Base-by-base conservation (phyloP, 2,797 vertebrate genomes). In the Sebastes kiyomatsui region DNA sequence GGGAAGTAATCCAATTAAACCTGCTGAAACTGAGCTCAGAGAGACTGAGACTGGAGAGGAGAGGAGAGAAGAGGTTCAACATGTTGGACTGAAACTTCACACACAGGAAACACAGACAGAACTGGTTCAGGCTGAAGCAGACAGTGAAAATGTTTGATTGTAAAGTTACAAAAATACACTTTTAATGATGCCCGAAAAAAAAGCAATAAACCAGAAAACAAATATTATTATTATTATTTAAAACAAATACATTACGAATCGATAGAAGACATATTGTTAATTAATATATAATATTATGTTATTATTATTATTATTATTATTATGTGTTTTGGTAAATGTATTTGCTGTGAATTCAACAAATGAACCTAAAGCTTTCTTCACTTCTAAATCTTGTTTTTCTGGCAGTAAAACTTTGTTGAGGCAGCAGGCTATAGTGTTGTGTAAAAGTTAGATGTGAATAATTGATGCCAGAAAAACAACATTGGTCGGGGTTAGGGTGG, bases 401-500 rank as follows among this genome's bases (percentile, higher is more conserved):
- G 4, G 25, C n/a, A 27, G 67, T 38, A 49, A 49, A 92, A 91
- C 71, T 90, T 90, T 76, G 75, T 66, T n/a, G 66, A 42, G 55
- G 73, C 62, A 49, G 73, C 62, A 49, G 76, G 49, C 56, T 68
- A 42, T 16, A 62, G 60, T 62, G 86, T 67, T 80, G 67, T 72
- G 60, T 25, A 77, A 86, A 46, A 93, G 83, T 89, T 76, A 54
- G 68, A 81, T 62, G 77, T 91, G 81, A 93, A 93, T 93, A 92
- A 93, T 93, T 94, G 81, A 94, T 79, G 70, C 68, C 76, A 85
- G 79, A 84, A 87, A 92, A 92, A 90, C 71, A 92, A 84, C 88
- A 88, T 81, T 86, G 75, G 86, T 61, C 33, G 84, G 88, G 91
- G 90, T 93, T 92, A 71, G 74, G 77, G 79, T 77, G 87, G 81